Base-by-base conservation (phyloP, 2,888 invertebrate species). In the Epirrhoe alternata region DNA sequence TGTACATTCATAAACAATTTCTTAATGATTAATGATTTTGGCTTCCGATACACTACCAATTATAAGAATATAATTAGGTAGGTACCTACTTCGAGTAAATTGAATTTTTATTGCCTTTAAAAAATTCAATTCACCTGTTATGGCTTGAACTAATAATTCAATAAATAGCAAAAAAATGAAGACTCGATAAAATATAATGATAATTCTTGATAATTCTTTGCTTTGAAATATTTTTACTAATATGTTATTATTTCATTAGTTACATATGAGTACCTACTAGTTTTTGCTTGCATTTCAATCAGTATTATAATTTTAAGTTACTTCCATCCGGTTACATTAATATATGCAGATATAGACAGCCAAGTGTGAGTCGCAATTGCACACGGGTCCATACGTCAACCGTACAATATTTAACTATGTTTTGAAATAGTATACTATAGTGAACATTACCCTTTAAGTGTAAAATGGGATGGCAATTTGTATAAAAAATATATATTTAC, bases 21-120 rank as follows among this genome's bases (percentile, higher is more conserved):
- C 16, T 45, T 12, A 1, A 62, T 59, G 66, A 66, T 66, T 62
- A 47, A 63, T 54, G 66, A 55, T 17, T 49, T 35, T 24, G 30
- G 35, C 47, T 59, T 62, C 55, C 66, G 58, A 66, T 59, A 10
- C 31, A 14, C 60, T 59, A 56, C 55, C 47, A 62, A 66, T 59
- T 51, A 35, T 24, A 61, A 35, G 50, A 10, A 16, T 38, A 52
- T 52, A 47, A 58, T 47, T 59, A n/a, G n/a, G n/a, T n/a, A n/a
- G n/a, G n/a, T n/a, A n/a, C n/a, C n/a, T n/a, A 62, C 35, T 62
- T 51, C 47, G 47, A 17, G 24, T 50, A 51, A 55, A 64, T 67
- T 57, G 53, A 62, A 50, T 64, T 56, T 51, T 14, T 64, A 62
- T 33, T 52, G 14, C 45, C 14, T 12, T 38, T 61, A 54, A 55